phyloP scores from a whole-genome alignment of 2,797 vertebrate species.

The Rallus crepitans region DNA sequence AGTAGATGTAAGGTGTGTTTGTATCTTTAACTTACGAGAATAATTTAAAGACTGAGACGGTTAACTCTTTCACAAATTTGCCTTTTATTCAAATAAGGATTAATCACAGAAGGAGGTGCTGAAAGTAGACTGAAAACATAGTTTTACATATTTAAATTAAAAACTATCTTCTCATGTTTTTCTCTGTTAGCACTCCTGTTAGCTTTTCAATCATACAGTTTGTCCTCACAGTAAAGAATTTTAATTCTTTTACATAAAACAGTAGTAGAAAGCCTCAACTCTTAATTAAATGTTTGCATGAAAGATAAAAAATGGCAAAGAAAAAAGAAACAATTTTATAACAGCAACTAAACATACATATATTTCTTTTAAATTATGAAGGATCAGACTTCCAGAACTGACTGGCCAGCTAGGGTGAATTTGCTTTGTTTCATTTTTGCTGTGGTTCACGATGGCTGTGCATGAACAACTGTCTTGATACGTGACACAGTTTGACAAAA shows the following conservation, averaged over 20 bases:
- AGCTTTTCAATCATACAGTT: background rate
- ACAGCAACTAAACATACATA: background rate
- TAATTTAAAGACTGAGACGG: background rate
- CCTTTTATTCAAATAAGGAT: background rate
- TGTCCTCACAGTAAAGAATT: background rate
- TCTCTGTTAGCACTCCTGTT: background rate
- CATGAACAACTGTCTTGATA: background rate
- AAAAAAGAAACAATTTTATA: background rate
- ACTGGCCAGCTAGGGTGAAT: background rate
- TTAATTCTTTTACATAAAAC: background rate
- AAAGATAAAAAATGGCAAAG: background rate
- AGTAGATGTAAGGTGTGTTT: background rate
- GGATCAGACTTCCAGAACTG: background rate
- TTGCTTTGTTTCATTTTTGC: background rate
- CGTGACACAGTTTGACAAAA: background rate
- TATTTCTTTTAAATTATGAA: background rate
- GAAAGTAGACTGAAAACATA: background rate
- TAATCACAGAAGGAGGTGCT: background rate
- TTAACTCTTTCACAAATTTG: background rate
- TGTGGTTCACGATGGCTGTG: background rate
- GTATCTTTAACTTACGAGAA: background rate
- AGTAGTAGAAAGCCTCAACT: background rate
- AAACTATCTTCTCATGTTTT: background rate
- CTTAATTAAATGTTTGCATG: background rate
- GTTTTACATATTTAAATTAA: background rate